A percentile compares a stretch with the other conserved stretches of the same genome.
phyloP scores from a whole-genome alignment of 2,888 invertebrate genomes.

The Polydrusus tereticollis region DNA sequence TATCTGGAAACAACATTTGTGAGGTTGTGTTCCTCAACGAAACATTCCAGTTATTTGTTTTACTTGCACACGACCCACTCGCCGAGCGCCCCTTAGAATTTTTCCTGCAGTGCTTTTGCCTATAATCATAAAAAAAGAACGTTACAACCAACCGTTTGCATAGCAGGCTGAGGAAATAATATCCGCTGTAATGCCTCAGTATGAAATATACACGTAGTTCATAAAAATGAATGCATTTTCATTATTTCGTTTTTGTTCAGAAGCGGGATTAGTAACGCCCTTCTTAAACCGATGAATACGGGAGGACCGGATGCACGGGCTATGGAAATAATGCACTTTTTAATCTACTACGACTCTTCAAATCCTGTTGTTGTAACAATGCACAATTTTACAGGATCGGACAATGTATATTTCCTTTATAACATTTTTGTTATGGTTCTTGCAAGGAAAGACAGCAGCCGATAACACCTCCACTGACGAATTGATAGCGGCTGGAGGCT shows the following conservation, averaged over 20 bases:
- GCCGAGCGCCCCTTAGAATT: too few species aligned
- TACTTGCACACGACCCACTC: too few species aligned
- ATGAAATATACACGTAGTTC: constrained; percentile 58
- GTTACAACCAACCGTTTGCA: neutral
- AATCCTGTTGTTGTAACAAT: constrained; percentile 20
- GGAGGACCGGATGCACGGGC: constrained; percentile 24
- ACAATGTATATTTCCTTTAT: neutral
- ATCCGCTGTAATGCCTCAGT: constrained; percentile 45
- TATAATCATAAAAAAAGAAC: neutral
- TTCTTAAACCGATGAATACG: constrained; percentile 46
- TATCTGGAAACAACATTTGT: too few species aligned
- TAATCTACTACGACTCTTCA: constrained; percentile 23
- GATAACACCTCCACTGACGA: too few species aligned
- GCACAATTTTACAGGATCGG: constrained; percentile 6
- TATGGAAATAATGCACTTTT: constrained; percentile 35
- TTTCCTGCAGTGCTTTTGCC: too few species aligned
- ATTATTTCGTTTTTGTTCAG: constrained; percentile 60
- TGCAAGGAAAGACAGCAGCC: too few species aligned
- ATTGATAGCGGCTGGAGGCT: too few species aligned
- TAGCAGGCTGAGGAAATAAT: constrained; percentile 32
- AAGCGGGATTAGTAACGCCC: constrained; percentile 57
- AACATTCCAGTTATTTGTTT: too few species aligned
- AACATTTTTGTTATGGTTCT: neutral
- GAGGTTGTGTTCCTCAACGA: too few species aligned
- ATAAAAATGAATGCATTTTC: constrained; percentile 63